Conservation (phyloP, 2,888 invertebrate species). For the Dynastes grantii region DNA sequence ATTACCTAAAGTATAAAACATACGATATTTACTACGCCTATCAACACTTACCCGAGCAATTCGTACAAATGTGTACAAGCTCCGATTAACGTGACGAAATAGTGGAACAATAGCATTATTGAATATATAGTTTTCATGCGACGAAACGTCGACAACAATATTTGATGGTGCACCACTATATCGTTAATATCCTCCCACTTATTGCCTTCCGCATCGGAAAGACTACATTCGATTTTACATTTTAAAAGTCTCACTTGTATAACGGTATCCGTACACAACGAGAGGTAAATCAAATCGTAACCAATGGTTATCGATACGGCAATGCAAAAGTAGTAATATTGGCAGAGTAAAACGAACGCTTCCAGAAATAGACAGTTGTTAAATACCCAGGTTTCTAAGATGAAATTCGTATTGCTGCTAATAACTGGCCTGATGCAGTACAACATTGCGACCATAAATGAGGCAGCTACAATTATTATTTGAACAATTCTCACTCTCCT, state of each 20-base stretch:
- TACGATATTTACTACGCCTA: too few relatives aligned
- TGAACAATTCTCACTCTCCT: conserved; percentile 7
- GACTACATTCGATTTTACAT: conserved; percentile 1
- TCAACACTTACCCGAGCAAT: neutral
- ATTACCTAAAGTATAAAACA: too few relatives aligned
- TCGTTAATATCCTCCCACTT: too few relatives aligned
- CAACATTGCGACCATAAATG: neutral
- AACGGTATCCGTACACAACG: conserved; percentile 25
- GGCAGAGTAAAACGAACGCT: conserved; percentile 13
- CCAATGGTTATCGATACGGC: conserved; percentile 9
- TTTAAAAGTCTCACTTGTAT: conserved; percentile 40
- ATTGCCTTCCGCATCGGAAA: neutral
- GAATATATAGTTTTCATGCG: conserved; percentile 40
- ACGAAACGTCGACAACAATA: conserved; percentile 24
- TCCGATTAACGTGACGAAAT: conserved; percentile 27
- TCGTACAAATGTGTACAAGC: conserved; percentile 34
- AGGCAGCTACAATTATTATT: neutral
- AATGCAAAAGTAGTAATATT: conserved; percentile 37
- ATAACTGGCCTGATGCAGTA: conserved; percentile 26
- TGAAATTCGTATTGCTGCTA: neutral
- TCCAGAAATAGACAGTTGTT: conserved; percentile 5
- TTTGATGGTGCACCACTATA: conserved; percentile 13
- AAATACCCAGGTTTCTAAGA: conserved; percentile 19
- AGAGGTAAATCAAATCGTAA: conserved; percentile 42
- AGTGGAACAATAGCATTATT: conserved; percentile 31